phyloP scores from a whole-genome alignment of 37 sponge, comb jelly and placozoan genomes.

The Amphimedon queenslandica region DNA sequence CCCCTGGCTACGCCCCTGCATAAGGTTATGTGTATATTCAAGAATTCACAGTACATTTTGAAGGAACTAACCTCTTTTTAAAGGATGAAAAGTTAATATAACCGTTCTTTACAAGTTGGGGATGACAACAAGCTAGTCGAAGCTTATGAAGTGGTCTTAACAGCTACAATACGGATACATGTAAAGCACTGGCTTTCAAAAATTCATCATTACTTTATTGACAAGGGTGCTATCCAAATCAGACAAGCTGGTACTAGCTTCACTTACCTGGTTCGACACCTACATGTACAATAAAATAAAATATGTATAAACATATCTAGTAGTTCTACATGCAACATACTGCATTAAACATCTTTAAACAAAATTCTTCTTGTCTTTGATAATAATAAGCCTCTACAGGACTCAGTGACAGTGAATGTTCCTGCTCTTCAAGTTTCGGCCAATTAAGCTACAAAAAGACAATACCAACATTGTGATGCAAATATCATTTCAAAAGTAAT shows the following conservation, averaged over 20 bases:
- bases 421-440: conserved; percentile 55
- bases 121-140: conserved; percentile 79
- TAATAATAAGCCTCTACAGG: conserved; percentile 75
- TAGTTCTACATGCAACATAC: not conserved
- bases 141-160: conserved; percentile 63
- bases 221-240: not conserved
- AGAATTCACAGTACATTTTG: too few relatives aligned
- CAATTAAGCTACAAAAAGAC: conserved; percentile 36
- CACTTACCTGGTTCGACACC: not conserved
- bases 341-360: not conserved
- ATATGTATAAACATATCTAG: too few relatives aligned
- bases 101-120: conserved; percentile 56
- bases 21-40: too few relatives aligned
- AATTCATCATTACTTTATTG: not conserved
- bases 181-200: not conserved
- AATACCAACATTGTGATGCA: not conserved
- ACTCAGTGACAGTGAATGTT: conserved; percentile 72
- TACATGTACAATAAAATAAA: conserved; percentile 1
- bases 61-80: too few relatives aligned
- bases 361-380: conserved; percentile 46
- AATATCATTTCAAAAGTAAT: not conserved
- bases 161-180: conserved; percentile 28
- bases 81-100: too few relatives aligned
- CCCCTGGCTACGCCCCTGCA: too few relatives aligned
- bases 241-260: not conserved